A percentile compares a stretch with the other conserved stretches of the same genome.
Evolutionary conservation across 2,888 invertebrate genomes (phyloP).

Genomic region (Yponomeuta evonymella): DNA sequence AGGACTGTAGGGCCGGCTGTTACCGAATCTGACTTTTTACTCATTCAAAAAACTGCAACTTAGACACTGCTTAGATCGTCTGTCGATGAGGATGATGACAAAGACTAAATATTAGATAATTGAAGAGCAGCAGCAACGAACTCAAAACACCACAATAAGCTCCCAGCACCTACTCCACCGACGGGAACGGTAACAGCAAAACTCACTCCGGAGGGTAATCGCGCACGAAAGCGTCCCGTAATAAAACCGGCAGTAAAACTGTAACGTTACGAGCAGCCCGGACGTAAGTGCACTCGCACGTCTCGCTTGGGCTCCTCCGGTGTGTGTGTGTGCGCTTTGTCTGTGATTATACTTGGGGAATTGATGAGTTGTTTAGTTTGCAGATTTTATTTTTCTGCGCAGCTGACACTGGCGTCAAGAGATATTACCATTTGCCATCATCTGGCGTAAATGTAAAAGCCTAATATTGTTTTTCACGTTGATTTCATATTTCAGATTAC

Average conservation of each 20-base stretch:
- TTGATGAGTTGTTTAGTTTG: neutral
- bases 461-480: no score
- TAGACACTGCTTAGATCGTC: no score
- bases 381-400: neutral
- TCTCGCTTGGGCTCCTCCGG: constrained; percentile 68
- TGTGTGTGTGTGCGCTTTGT: constrained; percentile 23
- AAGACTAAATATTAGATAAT: neutral
- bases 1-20: no score
- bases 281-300: constrained; percentile 67
- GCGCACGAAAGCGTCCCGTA: constrained; percentile 75
- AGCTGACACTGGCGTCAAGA: no score
- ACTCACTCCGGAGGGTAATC: constrained; percentile 76
- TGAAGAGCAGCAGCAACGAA: constrained; percentile 41
- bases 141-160: neutral
- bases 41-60: no score
- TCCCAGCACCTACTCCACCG: constrained; percentile 13
- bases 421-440: no score
- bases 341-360: neutral
- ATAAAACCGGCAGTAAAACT: constrained; percentile 74
- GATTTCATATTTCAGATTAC: no score
- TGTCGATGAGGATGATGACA: no score
- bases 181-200: constrained; percentile 69
- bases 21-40: no score
- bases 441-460: no score
- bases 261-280: constrained; percentile 69